These are phyloP conservation scores for Liparis tanakae DNA, from an alignment of 2,797 vertebrate species.

Conservation along the genomic window DNA sequence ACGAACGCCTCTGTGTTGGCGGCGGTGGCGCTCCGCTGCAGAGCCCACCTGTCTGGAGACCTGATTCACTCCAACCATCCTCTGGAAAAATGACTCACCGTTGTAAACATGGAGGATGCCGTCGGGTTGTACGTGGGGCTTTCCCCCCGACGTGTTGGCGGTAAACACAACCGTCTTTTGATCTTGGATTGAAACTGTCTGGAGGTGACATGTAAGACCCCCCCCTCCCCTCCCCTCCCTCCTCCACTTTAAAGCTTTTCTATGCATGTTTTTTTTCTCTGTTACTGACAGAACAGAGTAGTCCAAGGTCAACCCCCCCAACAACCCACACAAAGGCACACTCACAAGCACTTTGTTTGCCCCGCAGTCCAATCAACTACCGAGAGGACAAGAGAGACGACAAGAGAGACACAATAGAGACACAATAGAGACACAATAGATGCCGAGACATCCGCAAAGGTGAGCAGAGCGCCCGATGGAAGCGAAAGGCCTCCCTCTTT, in stretches of 20 bases:
- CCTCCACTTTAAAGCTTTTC: too few relatives aligned
- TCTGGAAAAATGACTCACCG: slow-evolving; percentile 71
- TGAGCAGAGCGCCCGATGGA: slow-evolving; percentile 57
- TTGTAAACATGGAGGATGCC: slow-evolving; percentile 60
- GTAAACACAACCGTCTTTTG: slow-evolving; percentile 44
- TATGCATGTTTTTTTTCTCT: slow-evolving; percentile 5
- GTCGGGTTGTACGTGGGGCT: slow-evolving; percentile 41
- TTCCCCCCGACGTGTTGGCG: slow-evolving; percentile 56
- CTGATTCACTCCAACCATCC: slow-evolving; percentile 47
- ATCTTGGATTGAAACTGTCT: slow-evolving; percentile 50
- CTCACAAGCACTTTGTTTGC: slow-evolving; percentile 29
- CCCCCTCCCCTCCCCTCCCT: too few relatives aligned
- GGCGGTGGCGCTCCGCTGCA: slow-evolving; percentile 39
- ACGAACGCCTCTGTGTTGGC: slow-evolving; percentile 48
- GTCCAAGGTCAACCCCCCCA: slow-evolving; percentile 62
- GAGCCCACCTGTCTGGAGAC: slow-evolving; percentile 56
- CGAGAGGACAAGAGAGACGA: slow-evolving; percentile 47
- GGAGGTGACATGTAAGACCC: slow-evolving; percentile 20
- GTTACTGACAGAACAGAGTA: slow-evolving; percentile 29
- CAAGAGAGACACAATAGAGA: slow-evolving; percentile 41
- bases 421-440: slow-evolving; percentile 45
- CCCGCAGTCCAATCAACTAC: slow-evolving; percentile 53
- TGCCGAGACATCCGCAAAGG: slow-evolving; percentile 49
- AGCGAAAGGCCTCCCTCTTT: slow-evolving; percentile 46
- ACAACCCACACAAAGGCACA: slow-evolving; percentile 30